phyloP scores from a whole-genome alignment of 2,797 vertebrate genomes.

The Balearica regulorum region DNA sequence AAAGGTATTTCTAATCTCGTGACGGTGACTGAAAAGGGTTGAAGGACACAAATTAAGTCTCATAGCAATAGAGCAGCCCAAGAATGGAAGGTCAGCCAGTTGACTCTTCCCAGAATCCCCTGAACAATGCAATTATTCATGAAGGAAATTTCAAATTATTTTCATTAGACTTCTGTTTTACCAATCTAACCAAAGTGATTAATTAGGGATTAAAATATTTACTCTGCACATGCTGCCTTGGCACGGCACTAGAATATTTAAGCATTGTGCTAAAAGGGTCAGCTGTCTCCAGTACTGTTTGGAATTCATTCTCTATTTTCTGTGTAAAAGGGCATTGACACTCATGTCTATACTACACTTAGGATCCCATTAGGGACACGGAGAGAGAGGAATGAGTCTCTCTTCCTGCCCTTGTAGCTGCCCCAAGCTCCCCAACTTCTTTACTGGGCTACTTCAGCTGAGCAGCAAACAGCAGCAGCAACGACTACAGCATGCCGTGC shows the following conservation, averaged over 20 bases:
- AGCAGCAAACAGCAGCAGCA: neutral
- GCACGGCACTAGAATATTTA: slow-evolving; percentile 84
- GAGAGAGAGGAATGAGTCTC: neutral
- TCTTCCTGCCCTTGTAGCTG: slow-evolving; percentile 1
- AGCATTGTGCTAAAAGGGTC: slow-evolving; percentile 82
- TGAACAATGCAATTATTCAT: slow-evolving; percentile 84
- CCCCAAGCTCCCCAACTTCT: neutral
- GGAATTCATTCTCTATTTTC: slow-evolving; percentile 76
- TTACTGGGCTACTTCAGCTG: neutral
- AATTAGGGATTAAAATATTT: slow-evolving; percentile 99
- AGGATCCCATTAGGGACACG: slow-evolving; percentile 57
- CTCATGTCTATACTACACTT: slow-evolving; percentile 68
- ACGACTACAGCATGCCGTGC: neutral
- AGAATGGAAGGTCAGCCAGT: slow-evolving; percentile 79
- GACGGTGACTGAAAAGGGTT: slow-evolving; percentile 70
- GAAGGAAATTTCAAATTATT: slow-evolving; percentile 85
- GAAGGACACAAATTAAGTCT: slow-evolving; percentile 77
- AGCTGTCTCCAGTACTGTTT: slow-evolving; percentile 78
- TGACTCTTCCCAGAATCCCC: slow-evolving; percentile 85
- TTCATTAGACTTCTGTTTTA: slow-evolving; percentile 86
- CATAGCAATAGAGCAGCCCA: slow-evolving; percentile 69
- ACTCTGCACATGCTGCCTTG: slow-evolving; percentile 97
- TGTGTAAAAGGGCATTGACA: slow-evolving; percentile 75
- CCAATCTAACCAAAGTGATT: slow-evolving; percentile 97
- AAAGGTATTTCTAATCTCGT: slow-evolving; percentile 78